Conservation (phyloP, 2,888 invertebrate species). For the Cordilura impudica region DNA sequence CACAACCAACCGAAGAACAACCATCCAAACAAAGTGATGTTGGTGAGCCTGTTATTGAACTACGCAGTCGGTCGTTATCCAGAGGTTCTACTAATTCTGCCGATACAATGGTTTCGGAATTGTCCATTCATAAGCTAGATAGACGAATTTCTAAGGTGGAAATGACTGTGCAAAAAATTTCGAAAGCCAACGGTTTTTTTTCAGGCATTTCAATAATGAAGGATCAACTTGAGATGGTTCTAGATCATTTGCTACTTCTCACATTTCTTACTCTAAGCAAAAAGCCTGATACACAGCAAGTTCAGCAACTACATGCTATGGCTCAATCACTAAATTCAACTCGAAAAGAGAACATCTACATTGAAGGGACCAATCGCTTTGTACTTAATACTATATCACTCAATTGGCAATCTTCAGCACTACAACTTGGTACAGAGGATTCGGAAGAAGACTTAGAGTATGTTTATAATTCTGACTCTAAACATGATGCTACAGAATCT, state of each 20-base stretch:
- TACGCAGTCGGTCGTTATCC: not conserved
- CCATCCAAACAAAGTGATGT: not conserved
- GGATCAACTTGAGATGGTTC: constrained; percentile 68
- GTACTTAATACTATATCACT: constrained; percentile 40
- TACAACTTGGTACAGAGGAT: constrained; percentile 20
- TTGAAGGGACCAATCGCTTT: constrained; percentile 35
- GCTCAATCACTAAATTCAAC: constrained; percentile 65
- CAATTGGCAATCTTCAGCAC: constrained; percentile 55
- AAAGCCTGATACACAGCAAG: constrained; percentile 62
- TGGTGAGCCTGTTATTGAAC: not conserved
- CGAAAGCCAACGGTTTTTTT: constrained; percentile 51
- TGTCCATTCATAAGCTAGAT: not conserved
- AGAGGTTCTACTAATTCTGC: not conserved
- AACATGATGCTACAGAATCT: not conserved
- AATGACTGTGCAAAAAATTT: not conserved
- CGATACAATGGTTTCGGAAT: not conserved
- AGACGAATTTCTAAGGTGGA: constrained; percentile 19
- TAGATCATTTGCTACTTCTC: constrained; percentile 70
- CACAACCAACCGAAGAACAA: not conserved
- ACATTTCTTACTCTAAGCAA: constrained; percentile 67
- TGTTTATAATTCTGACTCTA: not conserved
- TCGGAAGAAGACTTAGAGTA: constrained; percentile 36
- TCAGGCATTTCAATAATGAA: constrained; percentile 62
- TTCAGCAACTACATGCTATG: constrained; percentile 64
- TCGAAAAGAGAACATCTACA: constrained; percentile 55